Evolutionary conservation across 2,113 vertebrate genomes (phyloP).

Genomic region (Paradisaea rubra): DNA sequence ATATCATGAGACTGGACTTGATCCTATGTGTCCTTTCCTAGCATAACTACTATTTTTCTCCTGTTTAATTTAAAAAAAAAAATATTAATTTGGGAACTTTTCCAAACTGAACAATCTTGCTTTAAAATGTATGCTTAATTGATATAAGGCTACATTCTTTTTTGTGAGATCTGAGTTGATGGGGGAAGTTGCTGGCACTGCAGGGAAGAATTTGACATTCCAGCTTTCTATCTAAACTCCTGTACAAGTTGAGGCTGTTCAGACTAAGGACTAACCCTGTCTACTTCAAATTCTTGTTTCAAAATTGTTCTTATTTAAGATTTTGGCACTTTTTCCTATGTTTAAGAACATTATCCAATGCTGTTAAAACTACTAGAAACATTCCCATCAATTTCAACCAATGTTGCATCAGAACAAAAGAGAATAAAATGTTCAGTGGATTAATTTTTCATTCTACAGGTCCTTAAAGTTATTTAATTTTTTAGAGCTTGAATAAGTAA

Average conservation of each 20-base stretch:
- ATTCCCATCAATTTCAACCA: neutral
- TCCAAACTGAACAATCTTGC: neutral
- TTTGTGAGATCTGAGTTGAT: neutral
- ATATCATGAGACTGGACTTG: neutral
- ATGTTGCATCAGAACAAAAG: neutral
- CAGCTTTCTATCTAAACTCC: neutral
- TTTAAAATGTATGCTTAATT: neutral
- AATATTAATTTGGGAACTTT: neutral
- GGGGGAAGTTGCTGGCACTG: rapidly evolving
- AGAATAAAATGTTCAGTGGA: neutral
- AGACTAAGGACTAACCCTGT: neutral
- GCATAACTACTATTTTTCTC: neutral
- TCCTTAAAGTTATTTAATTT: neutral
- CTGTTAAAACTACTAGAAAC: neutral
- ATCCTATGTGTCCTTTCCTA: neutral
- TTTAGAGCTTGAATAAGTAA: neutral
- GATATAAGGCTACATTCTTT: neutral
- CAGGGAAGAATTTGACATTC: neutral
- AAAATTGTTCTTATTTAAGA: neutral
- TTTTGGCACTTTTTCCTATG: neutral
- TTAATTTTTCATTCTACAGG: neutral
- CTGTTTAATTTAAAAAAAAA: neutral
- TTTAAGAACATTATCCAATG: neutral
- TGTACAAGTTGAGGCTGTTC: neutral
- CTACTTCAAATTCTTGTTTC: neutral